Conservation (phyloP, 2,888 invertebrate species). For the Patella pellucida region DNA sequence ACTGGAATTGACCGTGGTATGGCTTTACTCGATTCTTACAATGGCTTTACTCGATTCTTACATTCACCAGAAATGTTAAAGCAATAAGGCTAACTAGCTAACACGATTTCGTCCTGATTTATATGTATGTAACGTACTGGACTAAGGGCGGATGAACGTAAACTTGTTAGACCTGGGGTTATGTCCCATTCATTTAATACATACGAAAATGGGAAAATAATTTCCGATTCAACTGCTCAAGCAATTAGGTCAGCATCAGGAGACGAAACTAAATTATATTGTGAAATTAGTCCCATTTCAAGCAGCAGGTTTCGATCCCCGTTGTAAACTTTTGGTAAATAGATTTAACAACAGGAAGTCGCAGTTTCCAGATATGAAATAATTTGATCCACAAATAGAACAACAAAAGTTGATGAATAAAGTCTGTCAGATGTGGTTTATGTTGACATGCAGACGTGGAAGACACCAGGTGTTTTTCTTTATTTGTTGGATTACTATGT, state of each 20-base stretch:
- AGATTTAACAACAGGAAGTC: too few relatives aligned
- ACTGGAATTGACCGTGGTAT: slow-evolving; percentile 10
- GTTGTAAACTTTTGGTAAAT: too few relatives aligned
- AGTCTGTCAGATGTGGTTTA: too few relatives aligned
- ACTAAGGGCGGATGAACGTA: too few relatives aligned
- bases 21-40: neutral
- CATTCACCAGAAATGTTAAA: neutral
- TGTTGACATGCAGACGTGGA: too few relatives aligned
- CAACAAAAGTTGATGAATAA: too few relatives aligned
- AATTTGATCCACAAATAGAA: too few relatives aligned
- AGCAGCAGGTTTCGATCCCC: too few relatives aligned
- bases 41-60: neutral
- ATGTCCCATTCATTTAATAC: slow-evolving; percentile 9
- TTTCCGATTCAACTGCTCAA: neutral
- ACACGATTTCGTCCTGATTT: neutral
- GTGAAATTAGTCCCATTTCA: neutral
- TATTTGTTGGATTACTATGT: too few relatives aligned
- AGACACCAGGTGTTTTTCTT: too few relatives aligned
- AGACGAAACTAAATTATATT: neutral
- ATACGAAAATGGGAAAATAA: slow-evolving; percentile 5
- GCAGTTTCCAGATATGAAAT: too few relatives aligned
- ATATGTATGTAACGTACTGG: slow-evolving; percentile 8
- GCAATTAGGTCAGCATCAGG: neutral
- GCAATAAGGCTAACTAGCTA: slow-evolving; percentile 11
- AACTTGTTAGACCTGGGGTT: neutral